Percentiles rank a stretch among this genome's conserved stretches.
These are phyloP conservation scores for Cotesia chilonis DNA, from an alignment of 1,140 invertebrate genomes.

Conservation along the genomic window DNA sequence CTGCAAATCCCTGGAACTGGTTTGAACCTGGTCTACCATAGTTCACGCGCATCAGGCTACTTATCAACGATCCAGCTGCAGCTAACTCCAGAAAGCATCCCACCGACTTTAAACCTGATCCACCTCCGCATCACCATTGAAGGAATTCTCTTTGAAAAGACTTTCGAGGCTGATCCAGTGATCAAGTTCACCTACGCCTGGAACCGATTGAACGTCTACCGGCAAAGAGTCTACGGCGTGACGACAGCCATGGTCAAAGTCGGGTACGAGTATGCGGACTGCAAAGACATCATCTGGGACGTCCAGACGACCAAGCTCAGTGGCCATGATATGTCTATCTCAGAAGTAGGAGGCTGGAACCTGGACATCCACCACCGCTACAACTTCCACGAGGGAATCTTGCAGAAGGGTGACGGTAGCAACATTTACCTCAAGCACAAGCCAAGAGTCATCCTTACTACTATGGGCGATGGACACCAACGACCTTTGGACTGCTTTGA, in stretches of 20 bases:
- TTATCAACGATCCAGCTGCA: constrained; percentile 94
- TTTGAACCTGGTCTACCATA: constrained; percentile 93
- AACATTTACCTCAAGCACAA: constrained; percentile 96
- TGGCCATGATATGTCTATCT: constrained; percentile 95
- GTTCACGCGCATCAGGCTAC: constrained; percentile 90
- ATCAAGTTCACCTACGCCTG: constrained; percentile 97
- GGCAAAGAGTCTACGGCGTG: constrained; percentile 91
- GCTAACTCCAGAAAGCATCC: constrained; percentile 86
- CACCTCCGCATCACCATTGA: constrained; percentile 93
- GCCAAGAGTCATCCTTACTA: constrained; percentile 88
- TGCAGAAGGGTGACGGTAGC: constrained; percentile 96
- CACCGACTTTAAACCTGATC: constrained; percentile 82
- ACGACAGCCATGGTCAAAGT: constrained; percentile 93
- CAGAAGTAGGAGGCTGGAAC: constrained; percentile 96
- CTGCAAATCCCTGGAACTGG: constrained; percentile 92
- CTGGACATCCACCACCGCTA: constrained; percentile 96
- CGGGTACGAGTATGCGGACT: constrained; percentile 94
- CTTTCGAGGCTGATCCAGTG: constrained; percentile 93
- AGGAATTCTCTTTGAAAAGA: constrained; percentile 91
- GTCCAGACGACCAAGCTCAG: constrained; percentile 93
- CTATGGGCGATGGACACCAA: constrained; percentile 92
- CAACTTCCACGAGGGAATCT: constrained; percentile 96
- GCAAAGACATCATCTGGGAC: constrained; percentile 94
- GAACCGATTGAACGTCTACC: constrained; percentile 96
- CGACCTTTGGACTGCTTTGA: constrained; percentile 82